These are phyloP conservation scores for Lacerta bilineata DNA, from an alignment of 2,797 vertebrate species.

Conservation along the genomic window DNA sequence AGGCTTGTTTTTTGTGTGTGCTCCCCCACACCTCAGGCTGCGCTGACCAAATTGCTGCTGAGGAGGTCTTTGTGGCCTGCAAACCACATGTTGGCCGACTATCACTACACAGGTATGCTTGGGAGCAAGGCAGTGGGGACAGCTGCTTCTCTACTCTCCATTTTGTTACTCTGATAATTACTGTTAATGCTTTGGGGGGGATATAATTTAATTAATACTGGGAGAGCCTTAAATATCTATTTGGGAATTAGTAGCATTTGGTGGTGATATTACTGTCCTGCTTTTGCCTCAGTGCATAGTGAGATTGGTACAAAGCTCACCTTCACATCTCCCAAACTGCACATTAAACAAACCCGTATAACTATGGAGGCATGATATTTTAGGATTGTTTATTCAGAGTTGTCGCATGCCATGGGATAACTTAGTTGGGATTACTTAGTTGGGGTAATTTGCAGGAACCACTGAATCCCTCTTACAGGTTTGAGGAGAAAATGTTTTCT, in stretches of 20 bases:
- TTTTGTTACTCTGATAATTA: not conserved
- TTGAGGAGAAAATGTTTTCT: not conserved
- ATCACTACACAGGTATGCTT: slow-evolving; percentile 94
- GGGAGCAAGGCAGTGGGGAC: not conserved
- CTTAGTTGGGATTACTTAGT: not conserved
- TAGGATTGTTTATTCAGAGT: not conserved
- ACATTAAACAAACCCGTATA: not conserved
- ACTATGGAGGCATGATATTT: not conserved
- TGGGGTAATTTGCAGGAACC: not conserved
- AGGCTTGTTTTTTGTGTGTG: slow-evolving; percentile 17
- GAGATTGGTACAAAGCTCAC: not conserved
- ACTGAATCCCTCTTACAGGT: not conserved
- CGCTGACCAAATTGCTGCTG: slow-evolving; percentile 90
- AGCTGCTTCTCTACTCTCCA: no score
- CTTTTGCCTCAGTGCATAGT: not conserved
- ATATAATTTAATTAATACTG: no score
- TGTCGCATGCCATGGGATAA: not conserved
- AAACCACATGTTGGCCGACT: slow-evolving; percentile 86
- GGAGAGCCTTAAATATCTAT: not conserved
- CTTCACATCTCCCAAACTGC: not conserved
- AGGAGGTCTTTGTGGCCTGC: slow-evolving; percentile 85
- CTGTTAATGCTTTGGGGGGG: not conserved
- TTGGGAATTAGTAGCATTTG: not conserved
- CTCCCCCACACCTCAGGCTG: slow-evolving; percentile 80
- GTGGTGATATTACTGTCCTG: not conserved